Evolutionary conservation across 2,888 invertebrate species (phyloP).

Genomic region (Boloria euphrosyne): DNA sequence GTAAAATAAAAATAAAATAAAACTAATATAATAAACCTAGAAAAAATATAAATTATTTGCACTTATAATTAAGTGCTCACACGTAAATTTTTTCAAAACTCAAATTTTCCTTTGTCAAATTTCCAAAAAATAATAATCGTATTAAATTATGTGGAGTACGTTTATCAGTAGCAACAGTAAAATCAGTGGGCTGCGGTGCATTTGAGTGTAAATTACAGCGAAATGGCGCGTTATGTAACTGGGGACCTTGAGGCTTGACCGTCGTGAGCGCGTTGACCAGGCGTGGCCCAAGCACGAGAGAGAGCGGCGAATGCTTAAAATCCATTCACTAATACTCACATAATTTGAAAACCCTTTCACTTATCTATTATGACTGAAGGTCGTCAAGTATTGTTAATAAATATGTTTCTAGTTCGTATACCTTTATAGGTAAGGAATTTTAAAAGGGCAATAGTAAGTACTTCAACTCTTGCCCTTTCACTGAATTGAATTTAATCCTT

Average conservation of each 20-base stretch:
- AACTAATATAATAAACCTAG: too few relatives aligned
- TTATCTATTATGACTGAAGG: slow-evolving; percentile 29
- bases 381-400: slow-evolving; percentile 11
- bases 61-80: too few relatives aligned
- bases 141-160: too few relatives aligned
- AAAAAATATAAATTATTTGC: too few relatives aligned
- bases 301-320: slow-evolving; percentile 44
- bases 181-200: slow-evolving; percentile 19
- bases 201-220: slow-evolving; percentile 58
- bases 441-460: slow-evolving; percentile 14
- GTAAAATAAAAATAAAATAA: too few relatives aligned
- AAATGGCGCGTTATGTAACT: slow-evolving; percentile 74
- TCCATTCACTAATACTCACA: slow-evolving; percentile 28
- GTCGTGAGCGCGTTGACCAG: slow-evolving; percentile 68
- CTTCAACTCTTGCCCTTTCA: slow-evolving; percentile 6
- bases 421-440: slow-evolving; percentile 9
- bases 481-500: background rate
- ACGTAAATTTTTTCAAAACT: too few relatives aligned
- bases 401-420: slow-evolving; percentile 7
- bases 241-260: slow-evolving; percentile 77
- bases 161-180: too few relatives aligned
- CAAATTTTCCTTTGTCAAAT: too few relatives aligned
- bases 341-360: slow-evolving; percentile 30
- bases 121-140: too few relatives aligned
- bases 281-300: slow-evolving; percentile 55